phyloP scores from a whole-genome alignment of 2,888 invertebrate genomes.

The Sinotaia quadrata region DNA sequence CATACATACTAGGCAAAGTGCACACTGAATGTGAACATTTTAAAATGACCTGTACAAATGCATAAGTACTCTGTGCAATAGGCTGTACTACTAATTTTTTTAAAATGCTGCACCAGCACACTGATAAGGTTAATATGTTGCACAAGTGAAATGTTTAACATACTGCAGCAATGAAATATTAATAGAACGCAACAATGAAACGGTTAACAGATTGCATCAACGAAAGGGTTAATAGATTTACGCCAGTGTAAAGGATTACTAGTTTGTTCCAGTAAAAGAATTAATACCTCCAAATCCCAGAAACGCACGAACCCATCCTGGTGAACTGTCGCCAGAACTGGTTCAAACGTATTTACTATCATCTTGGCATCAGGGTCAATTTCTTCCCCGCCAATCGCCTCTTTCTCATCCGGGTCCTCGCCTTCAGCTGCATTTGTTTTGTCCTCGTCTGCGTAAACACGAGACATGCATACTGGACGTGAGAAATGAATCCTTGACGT shows the following conservation, averaged over 20 bases:
- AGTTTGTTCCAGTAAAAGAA: no score
- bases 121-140: no score
- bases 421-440: background rate
- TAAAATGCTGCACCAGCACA: no score
- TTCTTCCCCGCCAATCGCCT: background rate
- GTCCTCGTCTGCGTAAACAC: background rate
- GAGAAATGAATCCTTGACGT: no score
- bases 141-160: no score
- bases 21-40: no score
- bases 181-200: background rate
- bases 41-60: no score
- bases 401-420: constrained; percentile 6
- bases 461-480: no score
- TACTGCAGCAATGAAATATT: background rate
- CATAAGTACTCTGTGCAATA: no score
- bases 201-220: background rate
- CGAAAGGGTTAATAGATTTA: background rate
- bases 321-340: constrained; percentile 65
- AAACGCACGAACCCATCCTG: constrained; percentile 67
- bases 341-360: constrained; percentile 62
- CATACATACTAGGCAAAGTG: no score
- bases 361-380: constrained; percentile 50
- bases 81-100: no score
- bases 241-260: no score
- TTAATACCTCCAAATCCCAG: constrained; percentile 65